Base-by-base conservation (phyloP, 2,888 invertebrate species). In the Hirtodrosophila histrioides region DNA sequence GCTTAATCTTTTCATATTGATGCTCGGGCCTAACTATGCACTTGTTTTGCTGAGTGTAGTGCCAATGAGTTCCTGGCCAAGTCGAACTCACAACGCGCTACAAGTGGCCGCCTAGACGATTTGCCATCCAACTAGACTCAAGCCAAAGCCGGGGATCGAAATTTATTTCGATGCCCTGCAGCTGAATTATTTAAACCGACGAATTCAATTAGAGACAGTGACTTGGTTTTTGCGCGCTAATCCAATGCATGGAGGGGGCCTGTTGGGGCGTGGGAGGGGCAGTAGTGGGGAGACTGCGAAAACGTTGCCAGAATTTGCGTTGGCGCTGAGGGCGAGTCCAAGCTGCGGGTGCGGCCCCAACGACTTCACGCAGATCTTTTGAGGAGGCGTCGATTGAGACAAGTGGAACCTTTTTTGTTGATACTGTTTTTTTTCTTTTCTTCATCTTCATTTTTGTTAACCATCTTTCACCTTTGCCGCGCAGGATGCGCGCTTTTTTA, bases 131-230 rank as follows among this genome's bases (percentile, higher is more conserved):
- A 74, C 69, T 73, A 66, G 70, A 60, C 33, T 17, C 70, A 48
- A 49, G 46, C 35, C 50, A 27, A 11, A 10, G 29, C 51, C 45
- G 12, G 66, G 37, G 66, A 51, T 62, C 62, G 69, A 88, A 83
- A 88, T 88, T 84, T 88, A 82, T 83, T 81, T 79, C 78, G 76
- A 70, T 88, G 88, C 88, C 90, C 89, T 87, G 79, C 84, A 90
- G 91, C 89, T 89, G 90, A 91, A 91, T 91, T 91, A 91, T 91
- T 91, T 89, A 90, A 91, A 76, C 90, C 90, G 90, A 90, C 90
- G 90, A 91, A 90, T 91, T 91, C 90, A 91, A 91, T 91, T 91
- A 91, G 90, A 89, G 90, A 80, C 89, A 84, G 89, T 89, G 86
- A 86, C 85, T 85, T 83, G 85, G 87, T 82, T 87, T 85, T 85